Percentiles rank a stretch among this genome's conserved stretches.
Conservation (phyloP, 2,113 vertebrate genomes). For the Eretmochelys imbricata region DNA sequence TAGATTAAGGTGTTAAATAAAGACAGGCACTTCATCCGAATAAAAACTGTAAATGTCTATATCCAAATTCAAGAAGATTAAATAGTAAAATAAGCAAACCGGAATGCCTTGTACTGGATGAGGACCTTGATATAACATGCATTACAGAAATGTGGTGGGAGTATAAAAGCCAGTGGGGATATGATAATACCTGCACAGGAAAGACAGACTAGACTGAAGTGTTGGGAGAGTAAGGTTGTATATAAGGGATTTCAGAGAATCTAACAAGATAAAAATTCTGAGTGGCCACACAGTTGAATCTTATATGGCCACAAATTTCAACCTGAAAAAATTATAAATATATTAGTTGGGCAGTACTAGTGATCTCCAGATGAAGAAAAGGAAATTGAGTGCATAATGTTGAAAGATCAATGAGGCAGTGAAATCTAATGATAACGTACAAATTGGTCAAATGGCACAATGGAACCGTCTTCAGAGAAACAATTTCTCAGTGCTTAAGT, state of each 20-base stretch:
- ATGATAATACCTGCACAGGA: background rate
- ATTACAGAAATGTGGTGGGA: background rate
- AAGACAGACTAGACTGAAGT: background rate
- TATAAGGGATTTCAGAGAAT: background rate
- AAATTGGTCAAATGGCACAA: background rate
- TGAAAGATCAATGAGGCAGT: too few species aligned
- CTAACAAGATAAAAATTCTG: background rate
- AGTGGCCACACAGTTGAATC: background rate
- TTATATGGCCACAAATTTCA: too few species aligned
- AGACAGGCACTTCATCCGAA: background rate
- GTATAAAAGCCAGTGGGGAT: background rate
- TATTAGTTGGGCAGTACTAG: too few species aligned
- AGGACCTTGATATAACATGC: background rate
- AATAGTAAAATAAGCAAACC: background rate
- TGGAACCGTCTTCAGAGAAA: background rate
- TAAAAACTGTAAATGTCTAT: background rate
- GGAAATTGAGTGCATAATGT: too few species aligned
- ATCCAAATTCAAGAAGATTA: background rate
- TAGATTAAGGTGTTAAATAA: background rate
- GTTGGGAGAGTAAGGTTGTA: background rate
- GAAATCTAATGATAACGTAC: too few species aligned
- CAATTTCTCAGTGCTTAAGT: background rate
- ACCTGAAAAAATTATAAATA: too few species aligned
- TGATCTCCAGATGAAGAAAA: too few species aligned
- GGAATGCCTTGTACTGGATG: background rate